Conservation (phyloP, 2,797 vertebrate species). For the Tapirus indicus region DNA sequence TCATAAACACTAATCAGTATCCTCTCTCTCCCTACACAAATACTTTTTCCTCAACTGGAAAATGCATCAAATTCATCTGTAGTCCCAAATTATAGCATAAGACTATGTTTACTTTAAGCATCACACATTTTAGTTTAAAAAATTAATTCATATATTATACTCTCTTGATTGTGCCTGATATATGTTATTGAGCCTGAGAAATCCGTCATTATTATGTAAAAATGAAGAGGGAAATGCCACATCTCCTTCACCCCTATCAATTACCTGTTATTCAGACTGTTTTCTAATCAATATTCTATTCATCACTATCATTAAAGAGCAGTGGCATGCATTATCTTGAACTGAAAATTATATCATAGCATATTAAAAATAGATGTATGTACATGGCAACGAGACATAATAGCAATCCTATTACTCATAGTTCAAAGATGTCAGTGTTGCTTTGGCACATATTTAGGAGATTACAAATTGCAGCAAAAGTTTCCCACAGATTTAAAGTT, state of each 20-base stretch:
- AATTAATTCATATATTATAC: slow-evolving; percentile 59
- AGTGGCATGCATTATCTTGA: slow-evolving; percentile 70
- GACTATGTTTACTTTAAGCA: slow-evolving; percentile 56
- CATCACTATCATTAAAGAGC: slow-evolving; percentile 72
- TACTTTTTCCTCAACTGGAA: not conserved
- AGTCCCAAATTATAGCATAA: slow-evolving; percentile 43
- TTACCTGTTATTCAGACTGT: slow-evolving; percentile 67
- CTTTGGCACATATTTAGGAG: slow-evolving; percentile 52
- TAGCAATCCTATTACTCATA: slow-evolving; percentile 68
- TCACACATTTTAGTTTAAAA: slow-evolving; percentile 62
- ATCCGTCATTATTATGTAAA: slow-evolving; percentile 68
- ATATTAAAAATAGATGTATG: slow-evolving; percentile 77
- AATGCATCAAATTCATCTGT: slow-evolving; percentile 41
- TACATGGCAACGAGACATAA: not conserved
- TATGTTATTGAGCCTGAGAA: not conserved
- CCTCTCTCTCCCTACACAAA: not conserved
- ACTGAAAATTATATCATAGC: slow-evolving; percentile 69
- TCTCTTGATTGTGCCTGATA: slow-evolving; percentile 63
- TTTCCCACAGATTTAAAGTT: slow-evolving; percentile 76
- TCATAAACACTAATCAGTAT: not conserved
- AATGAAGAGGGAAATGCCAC: slow-evolving; percentile 58
- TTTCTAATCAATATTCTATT: slow-evolving; percentile 83
- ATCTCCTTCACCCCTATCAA: slow-evolving; percentile 62
- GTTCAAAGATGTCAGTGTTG: slow-evolving; percentile 55
- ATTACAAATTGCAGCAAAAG: slow-evolving; percentile 65